phyloP scores from a whole-genome alignment of 1,140 invertebrate species.

The Hypsibius dujardini region DNA sequence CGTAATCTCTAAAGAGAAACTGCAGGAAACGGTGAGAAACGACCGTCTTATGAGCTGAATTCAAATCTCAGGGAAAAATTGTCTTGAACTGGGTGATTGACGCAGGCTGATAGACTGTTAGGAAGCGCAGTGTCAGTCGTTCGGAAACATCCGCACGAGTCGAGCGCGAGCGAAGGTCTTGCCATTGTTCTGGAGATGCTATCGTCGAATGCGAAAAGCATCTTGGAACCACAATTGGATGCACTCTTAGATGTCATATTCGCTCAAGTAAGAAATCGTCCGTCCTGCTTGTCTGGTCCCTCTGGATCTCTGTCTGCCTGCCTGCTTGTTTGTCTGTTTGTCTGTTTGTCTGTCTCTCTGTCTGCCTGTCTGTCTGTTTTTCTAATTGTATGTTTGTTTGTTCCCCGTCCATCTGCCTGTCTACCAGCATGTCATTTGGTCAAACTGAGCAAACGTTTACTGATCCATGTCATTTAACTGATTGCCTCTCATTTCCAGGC shows the following conservation, averaged over 20 bases:
- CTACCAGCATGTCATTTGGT: too few species aligned
- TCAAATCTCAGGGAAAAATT: background rate
- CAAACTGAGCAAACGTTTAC: too few species aligned
- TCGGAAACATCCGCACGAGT: constrained; percentile 4
- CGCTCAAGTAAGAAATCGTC: constrained; percentile 46
- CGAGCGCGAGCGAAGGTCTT: constrained; percentile 39
- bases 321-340: too few species aligned
- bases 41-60: background rate
- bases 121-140: background rate
- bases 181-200: constrained; percentile 45
- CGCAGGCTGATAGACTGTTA: background rate
- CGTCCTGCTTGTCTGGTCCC: too few species aligned
- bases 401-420: too few species aligned
- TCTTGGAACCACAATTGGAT: constrained; percentile 43
- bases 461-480: too few species aligned
- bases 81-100: constrained; percentile 1
- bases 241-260: constrained; percentile 43
- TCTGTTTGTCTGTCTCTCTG: too few species aligned
- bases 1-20: constrained; percentile 49
- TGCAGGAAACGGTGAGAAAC: constrained; percentile 41
- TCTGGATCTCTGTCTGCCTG: too few species aligned
- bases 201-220: constrained; percentile 35
- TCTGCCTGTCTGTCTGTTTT: too few species aligned
- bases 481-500: too few species aligned
- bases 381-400: too few species aligned